Evolutionary conservation across 1,140 invertebrate species (phyloP), one percentile per base, ranked within the genome.

Genomic region (Chlorops oryzae): DNA sequence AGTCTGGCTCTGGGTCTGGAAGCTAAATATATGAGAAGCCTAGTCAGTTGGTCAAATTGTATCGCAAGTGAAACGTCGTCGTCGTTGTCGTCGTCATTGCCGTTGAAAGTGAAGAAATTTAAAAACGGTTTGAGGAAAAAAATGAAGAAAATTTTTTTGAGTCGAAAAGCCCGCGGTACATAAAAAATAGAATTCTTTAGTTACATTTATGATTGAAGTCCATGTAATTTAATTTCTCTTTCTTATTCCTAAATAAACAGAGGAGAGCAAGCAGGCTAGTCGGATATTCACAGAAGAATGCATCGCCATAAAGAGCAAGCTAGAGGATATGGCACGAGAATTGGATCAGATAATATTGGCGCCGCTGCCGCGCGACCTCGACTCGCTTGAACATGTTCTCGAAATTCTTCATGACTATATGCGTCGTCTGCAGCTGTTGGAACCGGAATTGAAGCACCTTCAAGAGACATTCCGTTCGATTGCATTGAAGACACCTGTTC

Each of bases 381-480:
- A 94, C 59, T 82, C 84, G 12, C 70, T 96, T 18, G 88, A 96
- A 63, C 86, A 89, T 65, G 74, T 92, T 38, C 86, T 95, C 17
- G 76, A 91, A 44, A 88, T 92, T 60, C 92, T 96, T 65, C 89
- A 90, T 63, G 89, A 92, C 60, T 92, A 86, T 73, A 88, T 92
- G 69, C 83, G 79, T 39, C 79, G 81, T 32, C 67, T 91, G 1
- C 78, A 83, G 54, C 74, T 78, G 18, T 74, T 92, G 12, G 87
- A 88, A 37, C 78, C 81, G 0, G 86, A 93, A 58, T 80, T 98
- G 2, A 87, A 92, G 58, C 79, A 84, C 54, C 78, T 90, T 3
- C 89, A 92, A 72, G 79, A 83, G 50, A 89, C 87, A 3, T 92
- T 90, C 77, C 82, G 85, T 55, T 81, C 80, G 28, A 86, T 92